Evolutionary conservation across 2,113 vertebrate genomes (phyloP).

Genomic region (Australoheros scitulus): DNA sequence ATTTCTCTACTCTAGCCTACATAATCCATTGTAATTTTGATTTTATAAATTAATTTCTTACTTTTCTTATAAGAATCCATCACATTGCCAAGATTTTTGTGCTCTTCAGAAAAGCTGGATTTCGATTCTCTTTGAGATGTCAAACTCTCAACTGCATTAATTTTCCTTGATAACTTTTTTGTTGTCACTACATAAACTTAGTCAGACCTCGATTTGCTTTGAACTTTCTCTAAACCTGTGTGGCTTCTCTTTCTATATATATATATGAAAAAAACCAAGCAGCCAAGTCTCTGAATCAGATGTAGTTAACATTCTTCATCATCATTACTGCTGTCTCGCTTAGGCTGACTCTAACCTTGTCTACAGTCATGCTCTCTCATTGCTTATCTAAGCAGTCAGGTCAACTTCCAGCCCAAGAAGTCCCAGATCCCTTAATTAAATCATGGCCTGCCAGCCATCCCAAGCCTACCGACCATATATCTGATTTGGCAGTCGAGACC

Average conservation of each 20-base stretch:
- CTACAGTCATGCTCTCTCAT: neutral
- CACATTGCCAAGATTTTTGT: neutral
- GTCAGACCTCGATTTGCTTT: neutral
- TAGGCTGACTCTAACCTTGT: neutral
- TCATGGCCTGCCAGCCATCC: neutral
- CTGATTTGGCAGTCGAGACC: neutral
- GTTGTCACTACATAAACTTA: neutral
- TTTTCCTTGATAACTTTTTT: neutral
- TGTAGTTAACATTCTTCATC: neutral
- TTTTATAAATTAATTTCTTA: neutral
- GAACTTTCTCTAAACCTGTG: neutral
- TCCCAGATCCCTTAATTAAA: constrained; percentile 25
- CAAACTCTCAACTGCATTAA: neutral
- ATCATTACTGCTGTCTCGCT: neutral
- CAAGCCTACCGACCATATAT: neutral
- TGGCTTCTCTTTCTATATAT: neutral
- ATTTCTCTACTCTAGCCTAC: neutral
- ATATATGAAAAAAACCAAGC: neutral
- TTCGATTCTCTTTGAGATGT: neutral
- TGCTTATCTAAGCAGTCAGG: neutral
- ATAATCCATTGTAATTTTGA: neutral
- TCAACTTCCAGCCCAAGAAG: neutral
- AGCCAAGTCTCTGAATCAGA: fast-evolving
- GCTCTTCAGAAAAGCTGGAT: neutral
- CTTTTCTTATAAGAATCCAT: neutral